Evolutionary conservation across 2,888 invertebrate species (phyloP).

Genomic region (Galeopsomyia nigrocyanea): DNA sequence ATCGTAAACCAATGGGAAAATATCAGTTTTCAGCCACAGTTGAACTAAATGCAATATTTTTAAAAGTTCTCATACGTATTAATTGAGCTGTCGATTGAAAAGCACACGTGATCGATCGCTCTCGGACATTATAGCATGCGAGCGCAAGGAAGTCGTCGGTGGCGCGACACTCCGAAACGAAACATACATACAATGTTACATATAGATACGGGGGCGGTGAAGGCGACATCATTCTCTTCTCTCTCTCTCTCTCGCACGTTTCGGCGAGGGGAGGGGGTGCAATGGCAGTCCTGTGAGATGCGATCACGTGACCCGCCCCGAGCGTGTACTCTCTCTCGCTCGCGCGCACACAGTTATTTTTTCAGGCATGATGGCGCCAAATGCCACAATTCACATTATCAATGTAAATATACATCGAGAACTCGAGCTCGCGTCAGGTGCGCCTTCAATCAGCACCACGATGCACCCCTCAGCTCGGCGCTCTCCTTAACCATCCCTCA

Average conservation of each 20-base stretch:
- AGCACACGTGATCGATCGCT: constrained; percentile 29
- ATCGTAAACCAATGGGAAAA: too few species aligned
- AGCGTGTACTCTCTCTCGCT: constrained; percentile 17
- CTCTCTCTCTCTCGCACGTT: too few species aligned
- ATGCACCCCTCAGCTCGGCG: constrained; percentile 28
- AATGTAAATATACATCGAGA: constrained; percentile 65
- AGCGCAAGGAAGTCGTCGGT: too few species aligned
- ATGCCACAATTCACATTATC: constrained; percentile 68
- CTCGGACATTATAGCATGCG: neutral
- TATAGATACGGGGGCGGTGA: neutral
- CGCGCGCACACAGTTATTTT: constrained; percentile 62
- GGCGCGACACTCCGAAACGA: constrained; percentile 4
- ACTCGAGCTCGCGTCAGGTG: constrained; percentile 51
- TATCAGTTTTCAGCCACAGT: too few species aligned
- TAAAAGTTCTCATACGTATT: neutral
- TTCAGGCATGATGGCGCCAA: constrained; percentile 74
- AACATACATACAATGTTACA: constrained; percentile 1
- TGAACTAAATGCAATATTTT: neutral
- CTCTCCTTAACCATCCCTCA: constrained; percentile 3
- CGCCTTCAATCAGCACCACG: constrained; percentile 39
- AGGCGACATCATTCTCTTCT: neutral
- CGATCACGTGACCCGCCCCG: constrained; percentile 68
- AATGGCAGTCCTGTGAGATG: neutral
- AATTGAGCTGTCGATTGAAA: constrained; percentile 8
- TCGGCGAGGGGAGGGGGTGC: constrained; percentile 4